A percentile compares a stretch with the other conserved stretches of the same genome.
These are phyloP conservation scores for Apodemia arnacis DNA, from an alignment of 2,888 invertebrate genomes.

Conservation along the genomic window DNA sequence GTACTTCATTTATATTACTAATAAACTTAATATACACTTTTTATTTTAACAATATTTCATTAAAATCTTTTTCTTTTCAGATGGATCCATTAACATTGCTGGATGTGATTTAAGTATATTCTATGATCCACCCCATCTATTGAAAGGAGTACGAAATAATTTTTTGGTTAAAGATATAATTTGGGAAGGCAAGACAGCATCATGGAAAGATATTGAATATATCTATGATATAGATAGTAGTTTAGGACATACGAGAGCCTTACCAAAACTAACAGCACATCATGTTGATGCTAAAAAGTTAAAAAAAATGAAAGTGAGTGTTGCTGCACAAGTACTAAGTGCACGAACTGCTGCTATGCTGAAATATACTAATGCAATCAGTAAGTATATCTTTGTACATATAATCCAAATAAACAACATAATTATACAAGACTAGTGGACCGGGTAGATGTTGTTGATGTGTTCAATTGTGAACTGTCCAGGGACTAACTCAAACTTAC, in stretches of 20 bases:
- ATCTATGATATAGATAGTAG: conserved; percentile 39
- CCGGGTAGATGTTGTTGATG: too few species aligned
- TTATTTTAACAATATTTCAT: not conserved
- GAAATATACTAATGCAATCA: conserved; percentile 36
- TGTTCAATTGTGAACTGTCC: too few species aligned
- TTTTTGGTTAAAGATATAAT: conserved; percentile 48
- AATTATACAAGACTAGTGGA: too few species aligned
- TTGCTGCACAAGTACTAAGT: conserved; percentile 53
- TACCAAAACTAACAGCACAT: conserved; percentile 51
- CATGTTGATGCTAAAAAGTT: conserved; percentile 42
- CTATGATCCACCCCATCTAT: conserved; percentile 73
- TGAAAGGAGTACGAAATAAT: conserved; percentile 67
- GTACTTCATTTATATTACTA: conserved; percentile 16
- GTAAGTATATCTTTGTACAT: not conserved
- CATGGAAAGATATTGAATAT: conserved; percentile 49
- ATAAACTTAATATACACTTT: conserved; percentile 14
- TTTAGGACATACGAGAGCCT: conserved; percentile 51
- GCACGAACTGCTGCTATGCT: conserved; percentile 55
- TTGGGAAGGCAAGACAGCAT: conserved; percentile 35
- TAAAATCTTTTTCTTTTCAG: conserved; percentile 56
- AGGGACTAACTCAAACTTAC: too few species aligned
- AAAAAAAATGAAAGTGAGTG: conserved; percentile 61
- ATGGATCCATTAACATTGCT: conserved; percentile 66
- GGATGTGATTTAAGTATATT: conserved; percentile 59
- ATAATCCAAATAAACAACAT: too few species aligned